Percentiles rank a stretch among this genome's conserved stretches.
Conservation (phyloP, 2,113 vertebrate species). For the Panurus biarmicus region DNA sequence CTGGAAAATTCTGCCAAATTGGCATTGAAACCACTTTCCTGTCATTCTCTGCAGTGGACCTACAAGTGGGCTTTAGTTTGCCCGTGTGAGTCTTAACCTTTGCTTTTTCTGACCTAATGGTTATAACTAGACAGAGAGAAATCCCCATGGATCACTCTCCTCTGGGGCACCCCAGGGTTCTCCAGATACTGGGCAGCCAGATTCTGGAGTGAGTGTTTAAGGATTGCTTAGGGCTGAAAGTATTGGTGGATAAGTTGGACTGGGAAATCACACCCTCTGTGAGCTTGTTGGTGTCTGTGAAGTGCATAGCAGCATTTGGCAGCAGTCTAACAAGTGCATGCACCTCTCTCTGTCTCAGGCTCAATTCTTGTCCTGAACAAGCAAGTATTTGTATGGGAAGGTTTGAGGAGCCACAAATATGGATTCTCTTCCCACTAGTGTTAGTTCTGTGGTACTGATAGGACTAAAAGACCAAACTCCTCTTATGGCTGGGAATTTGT, state of each 20-base stretch:
- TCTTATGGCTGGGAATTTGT: background rate
- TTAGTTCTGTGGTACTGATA: background rate
- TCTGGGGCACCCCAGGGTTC: background rate
- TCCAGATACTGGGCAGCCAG: background rate
- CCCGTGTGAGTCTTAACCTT: background rate
- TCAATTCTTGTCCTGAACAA: background rate
- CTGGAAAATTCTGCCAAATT: background rate
- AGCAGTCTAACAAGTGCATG: background rate
- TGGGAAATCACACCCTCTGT: background rate
- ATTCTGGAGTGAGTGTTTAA: background rate
- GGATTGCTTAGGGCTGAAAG: background rate
- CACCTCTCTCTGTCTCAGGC: background rate
- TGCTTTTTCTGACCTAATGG: background rate
- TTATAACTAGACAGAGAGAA: background rate
- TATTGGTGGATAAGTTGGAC: background rate
- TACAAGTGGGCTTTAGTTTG: background rate
- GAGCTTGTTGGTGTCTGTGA: background rate
- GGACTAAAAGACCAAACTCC: background rate
- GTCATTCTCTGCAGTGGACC: background rate
- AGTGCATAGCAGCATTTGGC: background rate
- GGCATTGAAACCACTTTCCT: background rate
- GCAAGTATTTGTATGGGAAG: background rate
- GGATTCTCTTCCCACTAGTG: background rate
- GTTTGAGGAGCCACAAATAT: background rate
- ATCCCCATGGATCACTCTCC: background rate